phyloP scores from a whole-genome alignment of 2,113 vertebrate genomes.

The Pipa parva region DNA sequence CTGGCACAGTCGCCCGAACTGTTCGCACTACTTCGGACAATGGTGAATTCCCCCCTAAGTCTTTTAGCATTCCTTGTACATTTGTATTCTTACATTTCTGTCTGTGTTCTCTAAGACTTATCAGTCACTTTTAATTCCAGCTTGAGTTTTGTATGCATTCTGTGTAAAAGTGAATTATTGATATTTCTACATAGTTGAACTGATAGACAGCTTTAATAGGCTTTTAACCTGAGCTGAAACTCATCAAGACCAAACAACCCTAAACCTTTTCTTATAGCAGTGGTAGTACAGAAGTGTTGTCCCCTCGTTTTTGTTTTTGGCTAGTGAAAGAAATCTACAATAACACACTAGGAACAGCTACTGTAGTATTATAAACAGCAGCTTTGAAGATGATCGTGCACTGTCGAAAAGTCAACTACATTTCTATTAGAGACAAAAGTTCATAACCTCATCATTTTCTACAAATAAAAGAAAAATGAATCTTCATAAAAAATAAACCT shows the following conservation, averaged over 20 bases:
- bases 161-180: no score
- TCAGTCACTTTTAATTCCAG: no score
- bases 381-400: slow-evolving; percentile 29
- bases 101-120: no score
- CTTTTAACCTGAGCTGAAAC: slow-evolving; percentile 23
- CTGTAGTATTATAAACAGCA: slow-evolving; percentile 31
- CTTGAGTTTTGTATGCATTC: no score
- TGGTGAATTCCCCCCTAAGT: no score
- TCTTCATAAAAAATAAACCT: slow-evolving; percentile 38
- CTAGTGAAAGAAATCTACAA: slow-evolving; percentile 15
- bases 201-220: slow-evolving; percentile 33
- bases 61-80: no score
- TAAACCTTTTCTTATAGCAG: slow-evolving; percentile 38
- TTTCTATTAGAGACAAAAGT: slow-evolving; percentile 41
- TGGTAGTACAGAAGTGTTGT: no score
- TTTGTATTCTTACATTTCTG: no score
- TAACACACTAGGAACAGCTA: slow-evolving; percentile 22
- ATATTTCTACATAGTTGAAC: no score
- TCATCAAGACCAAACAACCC: slow-evolving; percentile 27
- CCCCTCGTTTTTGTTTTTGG: slow-evolving; percentile 32
- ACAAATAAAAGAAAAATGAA: slow-evolving; percentile 41
- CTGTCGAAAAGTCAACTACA: slow-evolving; percentile 27
- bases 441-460: slow-evolving; percentile 30
- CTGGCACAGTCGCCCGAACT: no score
- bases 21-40: no score